phyloP scores from a whole-genome alignment of 2,113 vertebrate species.

The Neofelis nebulosa region DNA sequence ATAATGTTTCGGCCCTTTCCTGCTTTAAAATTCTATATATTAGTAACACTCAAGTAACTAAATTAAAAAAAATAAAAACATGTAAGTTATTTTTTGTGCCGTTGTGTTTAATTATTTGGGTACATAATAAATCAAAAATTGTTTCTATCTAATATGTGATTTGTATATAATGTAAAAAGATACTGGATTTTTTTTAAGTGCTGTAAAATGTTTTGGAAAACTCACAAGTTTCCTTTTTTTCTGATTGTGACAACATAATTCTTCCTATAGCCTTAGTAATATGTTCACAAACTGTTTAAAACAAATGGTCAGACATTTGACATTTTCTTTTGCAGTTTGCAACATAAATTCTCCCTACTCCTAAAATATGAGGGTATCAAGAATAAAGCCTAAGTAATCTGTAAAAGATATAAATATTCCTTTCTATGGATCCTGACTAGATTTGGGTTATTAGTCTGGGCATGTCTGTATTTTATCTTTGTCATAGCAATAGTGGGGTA shows the following conservation, averaged over 20 bases:
- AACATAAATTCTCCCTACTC: not conserved
- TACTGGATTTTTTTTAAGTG: not conserved
- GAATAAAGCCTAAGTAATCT: not conserved
- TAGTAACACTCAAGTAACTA: not conserved
- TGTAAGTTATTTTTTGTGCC: not conserved
- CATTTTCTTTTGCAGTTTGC: not conserved
- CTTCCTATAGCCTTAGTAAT: not conserved
- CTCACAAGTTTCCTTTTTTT: not conserved
- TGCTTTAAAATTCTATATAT: not conserved
- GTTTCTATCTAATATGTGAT: not conserved
- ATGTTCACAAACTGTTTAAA: not conserved
- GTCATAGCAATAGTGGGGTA: not conserved
- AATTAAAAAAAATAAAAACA: not conserved
- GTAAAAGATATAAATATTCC: not conserved
- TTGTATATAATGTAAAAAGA: not conserved
- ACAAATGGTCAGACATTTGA: not conserved
- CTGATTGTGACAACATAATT: not conserved
- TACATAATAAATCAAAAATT: not conserved
- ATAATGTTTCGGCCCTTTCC: not conserved
- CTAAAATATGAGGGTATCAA: not conserved
- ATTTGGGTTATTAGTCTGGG: constrained; percentile 7
- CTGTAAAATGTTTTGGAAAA: not conserved
- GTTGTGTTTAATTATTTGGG: not conserved
- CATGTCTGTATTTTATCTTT: not conserved
- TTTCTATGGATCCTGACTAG: not conserved